phyloP scores from a whole-genome alignment of 2,113 vertebrate genomes.

The Carollia perspicillata region DNA sequence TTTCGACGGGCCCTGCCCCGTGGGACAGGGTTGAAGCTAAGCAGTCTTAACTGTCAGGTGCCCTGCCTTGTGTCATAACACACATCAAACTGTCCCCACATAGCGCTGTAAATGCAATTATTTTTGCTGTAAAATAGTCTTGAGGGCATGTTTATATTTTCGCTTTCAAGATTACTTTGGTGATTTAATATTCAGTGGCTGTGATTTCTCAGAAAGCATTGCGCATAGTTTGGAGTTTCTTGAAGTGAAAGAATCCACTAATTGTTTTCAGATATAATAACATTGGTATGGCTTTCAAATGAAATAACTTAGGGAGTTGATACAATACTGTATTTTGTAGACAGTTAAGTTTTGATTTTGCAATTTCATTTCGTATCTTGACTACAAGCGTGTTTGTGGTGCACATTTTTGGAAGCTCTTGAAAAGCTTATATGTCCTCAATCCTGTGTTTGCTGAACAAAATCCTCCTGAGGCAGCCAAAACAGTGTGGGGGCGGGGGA shows the following conservation, averaged over 20 bases:
- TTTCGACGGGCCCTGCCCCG: background rate
- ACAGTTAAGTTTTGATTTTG: background rate
- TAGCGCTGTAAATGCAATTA: background rate
- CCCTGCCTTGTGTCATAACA: background rate
- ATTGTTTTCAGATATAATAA: constrained; percentile 45
- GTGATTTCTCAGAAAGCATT: constrained; percentile 26
- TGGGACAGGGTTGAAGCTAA: background rate
- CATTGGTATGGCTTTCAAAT: background rate
- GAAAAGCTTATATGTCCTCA: background rate
- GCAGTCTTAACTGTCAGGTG: background rate
- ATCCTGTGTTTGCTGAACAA: background rate
- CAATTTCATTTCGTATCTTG: background rate
- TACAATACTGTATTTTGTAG: background rate
- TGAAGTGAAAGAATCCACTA: background rate
- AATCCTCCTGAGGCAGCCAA: background rate
- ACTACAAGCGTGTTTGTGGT: background rate
- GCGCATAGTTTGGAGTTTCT: background rate
- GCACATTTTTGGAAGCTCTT: background rate
- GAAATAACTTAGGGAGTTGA: background rate
- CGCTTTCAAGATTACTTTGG: constrained; percentile 7
- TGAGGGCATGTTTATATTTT: constrained; percentile 7
- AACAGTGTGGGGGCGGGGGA: too few species aligned
- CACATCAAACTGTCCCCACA: background rate
- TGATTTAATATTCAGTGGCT: constrained; percentile 26
- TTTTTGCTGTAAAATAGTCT: constrained; percentile 37